Base-by-base conservation (phyloP, 2,797 vertebrate genomes). In the Gallirallus australis region DNA sequence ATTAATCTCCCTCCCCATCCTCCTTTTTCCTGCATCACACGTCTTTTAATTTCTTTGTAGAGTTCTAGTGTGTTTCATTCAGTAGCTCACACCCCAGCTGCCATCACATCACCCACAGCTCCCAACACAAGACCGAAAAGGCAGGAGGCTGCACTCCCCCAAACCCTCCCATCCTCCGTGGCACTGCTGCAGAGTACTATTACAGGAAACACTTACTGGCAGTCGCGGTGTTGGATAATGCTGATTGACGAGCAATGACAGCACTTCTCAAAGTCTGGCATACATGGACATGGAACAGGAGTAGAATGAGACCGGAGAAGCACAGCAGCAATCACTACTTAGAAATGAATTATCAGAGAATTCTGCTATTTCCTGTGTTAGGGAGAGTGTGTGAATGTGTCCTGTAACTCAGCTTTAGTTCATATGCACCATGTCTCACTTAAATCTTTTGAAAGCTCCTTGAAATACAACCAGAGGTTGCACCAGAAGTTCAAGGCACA, bases 141-240 rank as follows among this genome's bases (percentile, higher is more conserved):
- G 69, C 24, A 75, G 53, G 33, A 52, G 54, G 42, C 35, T 2
- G 1, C 65, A 39, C 40, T 56, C 6, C 61, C 63, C 39, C 47
- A 6, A 25, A 31, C 4, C 15, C 25, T 5, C 33, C 52, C 7
- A 0, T 40, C 40, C 57, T 39, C 61, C 19, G 0, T 2, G 0
- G 61, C 77, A 68, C 73, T 0, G 1, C 54, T 9, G 53, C 71
- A 16, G 77, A 20, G 12, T 35, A 40, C 69, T 78, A 33, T 25
- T 28, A 47, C 92, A 92, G 90, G 54, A 82, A 95, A 69, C 91
- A 11, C 53, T 40, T 2, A 1, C 40, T 37, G 66, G 70, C 86
- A 45, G 25, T 19, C 14, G 5, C n/a, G 45, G 48, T 15, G 65
- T 31, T 66, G 90, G 86, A 19, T 11, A 21, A 59, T 7, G 79